Conservation (phyloP, 2,888 invertebrate species). For the Andricus curvator region DNA sequence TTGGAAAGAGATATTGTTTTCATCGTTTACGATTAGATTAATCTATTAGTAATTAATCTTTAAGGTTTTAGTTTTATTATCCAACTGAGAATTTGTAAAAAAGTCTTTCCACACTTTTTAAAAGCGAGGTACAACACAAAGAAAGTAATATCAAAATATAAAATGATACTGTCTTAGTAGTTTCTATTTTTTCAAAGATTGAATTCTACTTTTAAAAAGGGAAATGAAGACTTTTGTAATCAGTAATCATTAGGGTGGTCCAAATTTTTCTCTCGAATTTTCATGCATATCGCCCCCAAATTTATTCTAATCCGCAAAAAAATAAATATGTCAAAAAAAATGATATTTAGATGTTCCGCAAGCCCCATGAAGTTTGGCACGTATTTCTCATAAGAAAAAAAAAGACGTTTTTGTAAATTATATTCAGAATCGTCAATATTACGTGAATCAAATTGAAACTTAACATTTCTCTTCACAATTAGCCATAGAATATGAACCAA, state of each 20-base stretch:
- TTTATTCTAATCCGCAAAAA: no score
- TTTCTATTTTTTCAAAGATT: conserved; percentile 22
- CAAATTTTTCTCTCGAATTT: no score
- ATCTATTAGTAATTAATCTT: neutral
- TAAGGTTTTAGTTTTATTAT: neutral
- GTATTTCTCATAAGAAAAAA: no score
- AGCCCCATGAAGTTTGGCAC: no score
- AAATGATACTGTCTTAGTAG: neutral
- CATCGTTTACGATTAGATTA: neutral
- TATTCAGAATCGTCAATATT: no score
- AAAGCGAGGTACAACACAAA: neutral
- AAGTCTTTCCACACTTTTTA: conserved; percentile 14
- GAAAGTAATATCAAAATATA: conserved; percentile 28
- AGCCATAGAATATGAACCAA: no score
- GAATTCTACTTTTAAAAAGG: neutral
- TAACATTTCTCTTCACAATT: no score
- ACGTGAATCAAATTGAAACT: no score
- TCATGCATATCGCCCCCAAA: no score
- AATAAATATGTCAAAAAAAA: no score
- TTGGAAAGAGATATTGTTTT: neutral
- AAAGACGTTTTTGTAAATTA: no score
- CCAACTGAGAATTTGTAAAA: conserved; percentile 6
- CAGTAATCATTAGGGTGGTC: neutral
- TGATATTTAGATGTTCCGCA: no score
- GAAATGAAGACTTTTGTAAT: conserved; percentile 4